Base-by-base conservation (phyloP, 1,140 invertebrate species). In the Nasonia giraulti region DNA sequence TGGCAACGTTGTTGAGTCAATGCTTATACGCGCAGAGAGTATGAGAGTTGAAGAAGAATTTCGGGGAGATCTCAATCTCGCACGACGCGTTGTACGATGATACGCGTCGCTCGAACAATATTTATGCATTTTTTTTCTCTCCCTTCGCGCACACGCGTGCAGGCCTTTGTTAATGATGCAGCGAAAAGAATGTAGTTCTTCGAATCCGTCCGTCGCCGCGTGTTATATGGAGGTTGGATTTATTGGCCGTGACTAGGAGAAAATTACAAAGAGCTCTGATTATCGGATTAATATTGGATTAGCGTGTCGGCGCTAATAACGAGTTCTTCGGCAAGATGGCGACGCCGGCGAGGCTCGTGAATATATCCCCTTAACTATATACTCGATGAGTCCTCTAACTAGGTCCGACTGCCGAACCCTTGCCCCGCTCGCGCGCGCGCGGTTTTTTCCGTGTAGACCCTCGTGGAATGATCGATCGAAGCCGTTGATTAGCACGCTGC, bases 261-360 rank as follows among this genome's bases (percentile, higher is more conserved):
- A 88, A 90, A 90, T 89, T 89, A 90, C 86, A 87, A 86, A 1
- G 55, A 86, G 69, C 82, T 79, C 87, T 87, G 80, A 82, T 47
- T 84, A 89, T 89, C 88, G 81, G 88, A 88, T 87, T 89, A 87
- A 83, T 89, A 87, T 87, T 87, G 84, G 84, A 88, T 88, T 88
- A 86, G 82, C 69, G 73, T 80, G 44, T 14, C 27, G n/a, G 23
- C 1, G 50, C 23, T 47, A 55, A 77, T 55, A 27, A 62, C 66
- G 47, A 62, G 47, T 37, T 23, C 27, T 44, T 81, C 23, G 20
- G 11, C 33, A 69, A 80, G 40, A n/a, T 20, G 8, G 4, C n/a
- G 12, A 14, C 0, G 47, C 33, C n/a, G 12, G 12, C 0, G 47
- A 3, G 8, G 2, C n/a, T 74, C 12, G 23, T 66, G 31, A 76